phyloP scores from a whole-genome alignment of 1,140 invertebrate species.

The Eriosoma lanigerum region DNA sequence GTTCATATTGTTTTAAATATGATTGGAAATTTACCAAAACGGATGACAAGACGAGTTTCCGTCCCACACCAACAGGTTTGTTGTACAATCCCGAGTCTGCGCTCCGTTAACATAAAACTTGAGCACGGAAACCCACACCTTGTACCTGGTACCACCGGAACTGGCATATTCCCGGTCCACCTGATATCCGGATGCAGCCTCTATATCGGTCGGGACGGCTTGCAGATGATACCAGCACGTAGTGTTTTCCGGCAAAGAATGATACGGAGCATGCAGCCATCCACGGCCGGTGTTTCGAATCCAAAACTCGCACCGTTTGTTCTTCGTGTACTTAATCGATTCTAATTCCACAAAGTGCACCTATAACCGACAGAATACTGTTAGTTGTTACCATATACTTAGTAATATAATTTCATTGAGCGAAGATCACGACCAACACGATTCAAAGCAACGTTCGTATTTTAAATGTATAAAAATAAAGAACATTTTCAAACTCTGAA shows the following conservation, averaged over 20 bases:
- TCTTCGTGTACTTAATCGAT: slow-evolving; percentile 75
- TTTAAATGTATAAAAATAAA: no score
- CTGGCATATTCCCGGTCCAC: not conserved
- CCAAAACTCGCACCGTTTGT: slow-evolving; percentile 85
- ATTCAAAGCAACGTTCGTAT: no score
- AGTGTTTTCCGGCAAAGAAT: slow-evolving; percentile 80
- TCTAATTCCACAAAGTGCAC: slow-evolving; percentile 80
- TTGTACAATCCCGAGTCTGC: slow-evolving; percentile 68
- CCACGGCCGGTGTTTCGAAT: slow-evolving; percentile 76
- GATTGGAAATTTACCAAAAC: slow-evolving; percentile 37
- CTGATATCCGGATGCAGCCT: slow-evolving; percentile 60
- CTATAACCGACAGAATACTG: slow-evolving; percentile 58
- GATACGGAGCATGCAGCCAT: slow-evolving; percentile 74
- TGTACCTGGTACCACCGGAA: slow-evolving; percentile 63
- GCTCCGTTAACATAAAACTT: slow-evolving; percentile 75
- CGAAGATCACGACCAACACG: no score
- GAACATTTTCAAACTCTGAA: no score
- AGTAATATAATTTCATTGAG: no score
- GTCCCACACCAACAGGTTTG: slow-evolving; percentile 80
- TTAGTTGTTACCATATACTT: no score
- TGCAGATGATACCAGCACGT: slow-evolving; percentile 84
- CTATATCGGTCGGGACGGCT: slow-evolving; percentile 58
- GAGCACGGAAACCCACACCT: slow-evolving; percentile 83
- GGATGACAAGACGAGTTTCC: slow-evolving; percentile 36
- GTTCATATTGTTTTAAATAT: no score